Evolutionary conservation across 2,888 invertebrate genomes (phyloP), one percentile per base, ranked within the genome.

Genomic region (Rotaria sp.): DNA sequence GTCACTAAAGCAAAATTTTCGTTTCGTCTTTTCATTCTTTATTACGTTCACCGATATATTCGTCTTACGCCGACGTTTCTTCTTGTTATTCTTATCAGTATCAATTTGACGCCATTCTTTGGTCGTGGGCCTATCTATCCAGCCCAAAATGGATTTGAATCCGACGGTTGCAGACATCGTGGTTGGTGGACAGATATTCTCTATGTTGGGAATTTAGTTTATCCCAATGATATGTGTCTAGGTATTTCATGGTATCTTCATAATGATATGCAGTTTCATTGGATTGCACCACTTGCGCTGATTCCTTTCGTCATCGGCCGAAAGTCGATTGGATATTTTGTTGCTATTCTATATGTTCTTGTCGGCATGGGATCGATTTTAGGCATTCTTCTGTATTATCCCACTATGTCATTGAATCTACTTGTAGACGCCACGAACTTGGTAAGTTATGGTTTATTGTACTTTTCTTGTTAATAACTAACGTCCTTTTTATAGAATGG

Each of bases 101-200:
- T 85, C 2, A 55, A 55, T 30, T 84, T 85, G n/a, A 84, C 85
- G 4, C 48, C 67, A 18, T 85, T 80, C 30, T 74, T 85, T 74
- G 85, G 85, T 24, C 26, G 75, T 55, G 85, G 85, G 30, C 85
- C 85, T 30, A 13, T 59, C 21, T 59, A 11, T 59, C 59, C 59
- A 52, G 15, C 13, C 13, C n/a, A 11, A n/a, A 5, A 59, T 26
- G 59, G 59, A 38, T 57, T 84, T 38, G 85, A 85, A 75, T 45
- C 57, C 8, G 80, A 87, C 48, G 85, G 84, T 26, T 84, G 86
- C 80, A 57, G 86, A 8, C 48, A 59, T 13, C 59, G 75, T 7
- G 88, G 88, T 87, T 88, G 88, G 88, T 88, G 88, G 88, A 86
- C 86, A 84, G 87, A 88, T 57, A 35, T 88, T 26, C 48, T 88